phyloP scores from a whole-genome alignment of 2,888 invertebrate genomes.

The Nephrotoma flavescens region DNA sequence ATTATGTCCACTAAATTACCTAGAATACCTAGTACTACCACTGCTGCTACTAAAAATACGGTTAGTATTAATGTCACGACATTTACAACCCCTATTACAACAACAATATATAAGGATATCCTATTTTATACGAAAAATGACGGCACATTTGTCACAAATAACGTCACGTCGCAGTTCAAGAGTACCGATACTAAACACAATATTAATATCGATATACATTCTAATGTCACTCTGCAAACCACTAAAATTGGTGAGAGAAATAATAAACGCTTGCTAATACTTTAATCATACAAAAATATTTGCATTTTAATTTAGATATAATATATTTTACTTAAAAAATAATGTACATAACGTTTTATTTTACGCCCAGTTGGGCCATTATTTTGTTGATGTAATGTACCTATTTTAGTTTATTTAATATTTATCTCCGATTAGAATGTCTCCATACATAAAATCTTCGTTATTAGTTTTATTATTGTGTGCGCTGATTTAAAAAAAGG shows the following conservation, averaged over 20 bases:
- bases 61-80: background rate
- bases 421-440: background rate
- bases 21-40: background rate
- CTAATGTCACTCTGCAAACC: background rate
- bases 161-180: background rate
- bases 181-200: background rate
- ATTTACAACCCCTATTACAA: background rate
- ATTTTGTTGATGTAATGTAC: background rate
- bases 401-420: background rate
- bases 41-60: background rate
- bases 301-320: background rate
- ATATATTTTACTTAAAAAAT: no score
- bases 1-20: background rate
- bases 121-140: background rate
- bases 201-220: background rate
- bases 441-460: background rate
- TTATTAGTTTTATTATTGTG: background rate
- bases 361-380: background rate
- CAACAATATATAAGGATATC: background rate
- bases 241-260: background rate
- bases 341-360: background rate
- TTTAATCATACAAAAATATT: background rate
- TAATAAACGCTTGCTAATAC: background rate
- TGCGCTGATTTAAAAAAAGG: background rate
- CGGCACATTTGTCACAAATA: background rate